These are phyloP conservation scores for Rhizoglyphus robini DNA, from an alignment of 1,140 invertebrate species.

Conservation along the genomic window DNA sequence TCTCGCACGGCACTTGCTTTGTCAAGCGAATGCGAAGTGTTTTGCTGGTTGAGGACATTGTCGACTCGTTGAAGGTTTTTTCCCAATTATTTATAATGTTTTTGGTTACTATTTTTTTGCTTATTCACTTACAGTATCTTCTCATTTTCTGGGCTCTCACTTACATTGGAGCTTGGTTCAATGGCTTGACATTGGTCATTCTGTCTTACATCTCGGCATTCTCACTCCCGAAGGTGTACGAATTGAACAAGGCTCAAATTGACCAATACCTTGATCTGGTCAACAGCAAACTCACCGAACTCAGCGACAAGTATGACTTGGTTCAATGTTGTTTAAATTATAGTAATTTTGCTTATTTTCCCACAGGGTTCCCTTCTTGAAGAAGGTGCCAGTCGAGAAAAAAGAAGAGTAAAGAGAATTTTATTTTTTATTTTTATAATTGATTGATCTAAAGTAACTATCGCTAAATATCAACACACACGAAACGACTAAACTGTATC, in stretches of 20 bases:
- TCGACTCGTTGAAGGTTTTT: constrained; percentile 59
- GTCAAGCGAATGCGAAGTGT: constrained; percentile 68
- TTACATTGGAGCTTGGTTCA: constrained; percentile 93
- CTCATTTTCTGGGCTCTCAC: constrained; percentile 84
- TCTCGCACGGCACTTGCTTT: constrained; percentile 66
- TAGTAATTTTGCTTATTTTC: neutral
- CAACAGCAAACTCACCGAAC: constrained; percentile 47
- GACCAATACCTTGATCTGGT: constrained; percentile 81
- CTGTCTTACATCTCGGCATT: constrained; percentile 81
- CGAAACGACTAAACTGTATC: too few relatives aligned
- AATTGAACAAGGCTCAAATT: constrained; percentile 92
- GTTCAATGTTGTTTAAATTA: neutral
- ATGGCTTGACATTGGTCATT: constrained; percentile 90
- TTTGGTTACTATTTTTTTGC: neutral
- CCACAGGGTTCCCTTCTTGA: neutral
- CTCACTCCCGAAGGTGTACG: constrained; percentile 91
- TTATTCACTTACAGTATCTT: constrained; percentile 52
- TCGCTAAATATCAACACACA: neutral
- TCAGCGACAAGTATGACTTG: constrained; percentile 17
- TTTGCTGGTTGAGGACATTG: constrained; percentile 87
- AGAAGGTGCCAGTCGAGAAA: constrained; percentile 5
- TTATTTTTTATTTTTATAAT: neutral
- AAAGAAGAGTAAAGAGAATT: neutral
- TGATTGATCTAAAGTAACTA: neutral
- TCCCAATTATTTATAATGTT: neutral